phyloP scores from a whole-genome alignment of 2,797 vertebrate genomes.

The Enteromius radiatus region DNA sequence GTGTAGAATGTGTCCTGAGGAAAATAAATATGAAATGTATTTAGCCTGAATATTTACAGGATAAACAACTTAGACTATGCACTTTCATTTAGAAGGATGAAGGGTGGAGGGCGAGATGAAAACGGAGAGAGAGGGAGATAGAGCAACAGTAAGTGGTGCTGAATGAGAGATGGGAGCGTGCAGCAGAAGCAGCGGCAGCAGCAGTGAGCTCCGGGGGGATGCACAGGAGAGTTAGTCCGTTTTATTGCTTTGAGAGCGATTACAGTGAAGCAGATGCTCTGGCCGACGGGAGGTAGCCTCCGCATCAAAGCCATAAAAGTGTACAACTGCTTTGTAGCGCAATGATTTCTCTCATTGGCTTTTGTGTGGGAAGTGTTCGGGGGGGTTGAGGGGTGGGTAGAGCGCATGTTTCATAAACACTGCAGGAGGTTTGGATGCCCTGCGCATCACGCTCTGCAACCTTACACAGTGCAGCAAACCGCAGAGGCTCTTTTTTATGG shows the following conservation, averaged over 20 bases:
- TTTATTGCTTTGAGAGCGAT: conserved; percentile 75
- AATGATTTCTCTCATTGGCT: conserved; percentile 83
- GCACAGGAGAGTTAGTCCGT: conserved; percentile 41
- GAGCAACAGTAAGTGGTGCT: conserved; percentile 10
- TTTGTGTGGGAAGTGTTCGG: conserved; percentile 71
- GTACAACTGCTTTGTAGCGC: conserved; percentile 81
- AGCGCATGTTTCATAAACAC: conserved; percentile 58
- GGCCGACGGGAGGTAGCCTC: conserved; percentile 78
- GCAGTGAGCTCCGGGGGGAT: conserved; percentile 67
- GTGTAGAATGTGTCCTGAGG: conserved; percentile 43
- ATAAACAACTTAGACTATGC: conserved; percentile 60
- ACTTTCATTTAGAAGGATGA: conserved; percentile 56
- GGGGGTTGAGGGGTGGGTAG: not conserved
- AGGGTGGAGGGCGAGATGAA: conserved; percentile 29
- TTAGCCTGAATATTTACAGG: conserved; percentile 57
- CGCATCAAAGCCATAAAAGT: conserved; percentile 80
- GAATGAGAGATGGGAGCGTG: conserved; percentile 29
- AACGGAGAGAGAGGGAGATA: conserved; percentile 8
- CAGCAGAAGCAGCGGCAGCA: conserved; percentile 40
- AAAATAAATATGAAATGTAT: conserved; percentile 52
- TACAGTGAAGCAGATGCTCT: conserved; percentile 79
- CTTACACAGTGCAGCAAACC: conserved; percentile 30
- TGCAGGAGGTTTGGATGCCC: conserved; percentile 56
- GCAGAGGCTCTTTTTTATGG: conserved; percentile 25
- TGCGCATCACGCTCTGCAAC: conserved; percentile 49